phyloP scores from a whole-genome alignment of 2,888 invertebrate genomes.

The Adelognathus sp. region DNA sequence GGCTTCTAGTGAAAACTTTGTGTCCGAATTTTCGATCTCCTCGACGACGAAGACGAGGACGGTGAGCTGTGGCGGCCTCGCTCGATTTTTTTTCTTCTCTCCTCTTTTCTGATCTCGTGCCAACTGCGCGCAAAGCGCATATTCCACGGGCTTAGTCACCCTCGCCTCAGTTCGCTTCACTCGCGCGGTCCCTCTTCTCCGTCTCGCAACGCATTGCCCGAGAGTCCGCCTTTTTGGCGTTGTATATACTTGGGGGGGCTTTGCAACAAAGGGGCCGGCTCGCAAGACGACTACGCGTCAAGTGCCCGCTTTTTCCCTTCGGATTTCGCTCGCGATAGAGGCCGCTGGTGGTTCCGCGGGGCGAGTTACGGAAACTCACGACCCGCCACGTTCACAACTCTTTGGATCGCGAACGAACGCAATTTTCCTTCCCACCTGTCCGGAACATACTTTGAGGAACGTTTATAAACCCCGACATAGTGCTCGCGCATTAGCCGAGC shows the following conservation, averaged over 20 bases:
- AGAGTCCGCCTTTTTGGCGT: slow-evolving; percentile 40
- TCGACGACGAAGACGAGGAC: slow-evolving; percentile 35
- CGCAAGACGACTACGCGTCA: slow-evolving; percentile 36
- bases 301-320: background rate
- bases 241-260: slow-evolving; percentile 50
- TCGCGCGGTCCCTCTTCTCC: slow-evolving; percentile 29
- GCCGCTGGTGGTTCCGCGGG: background rate
- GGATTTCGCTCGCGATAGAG: background rate
- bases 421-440: background rate
- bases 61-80: slow-evolving; percentile 40
- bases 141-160: slow-evolving; percentile 64
- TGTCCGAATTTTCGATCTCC: slow-evolving; percentile 1
- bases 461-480: too few relatives aligned
- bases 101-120: slow-evolving; percentile 74
- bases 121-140: slow-evolving; percentile 75
- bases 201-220: slow-evolving; percentile 1
- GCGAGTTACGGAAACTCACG: background rate
- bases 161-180: slow-evolving; percentile 26
- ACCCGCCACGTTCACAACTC: background rate
- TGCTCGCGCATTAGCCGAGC: too few relatives aligned
- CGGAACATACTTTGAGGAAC: background rate
- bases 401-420: background rate
- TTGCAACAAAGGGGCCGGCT: slow-evolving; percentile 42
- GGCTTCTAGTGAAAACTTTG: background rate
- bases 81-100: slow-evolving; percentile 57